A percentile compares a stretch with the other conserved stretches of the same genome.
These are phyloP conservation scores for Colletes latitarsis DNA, from an alignment of 1,140 invertebrate genomes.

Conservation along the genomic window DNA sequence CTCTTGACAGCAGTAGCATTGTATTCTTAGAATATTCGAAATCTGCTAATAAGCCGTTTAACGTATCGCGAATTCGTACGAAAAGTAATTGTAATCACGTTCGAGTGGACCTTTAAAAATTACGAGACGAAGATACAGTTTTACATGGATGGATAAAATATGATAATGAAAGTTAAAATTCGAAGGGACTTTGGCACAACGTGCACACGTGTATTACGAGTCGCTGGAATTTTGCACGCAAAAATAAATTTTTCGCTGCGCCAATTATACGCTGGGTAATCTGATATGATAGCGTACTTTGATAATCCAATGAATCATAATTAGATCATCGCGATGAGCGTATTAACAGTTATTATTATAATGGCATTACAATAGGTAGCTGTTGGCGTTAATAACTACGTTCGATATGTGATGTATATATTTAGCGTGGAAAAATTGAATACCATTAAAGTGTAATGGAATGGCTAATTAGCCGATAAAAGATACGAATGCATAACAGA, in stretches of 20 bases:
- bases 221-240: neutral
- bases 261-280: conserved; percentile 54
- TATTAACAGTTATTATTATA: conserved; percentile 67
- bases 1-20: neutral
- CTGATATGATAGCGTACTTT: conserved; percentile 57
- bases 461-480: conserved; percentile 60
- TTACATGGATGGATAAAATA: neutral
- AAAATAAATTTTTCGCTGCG: conserved; percentile 48
- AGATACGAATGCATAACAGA: conserved; percentile 59
- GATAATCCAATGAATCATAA: conserved; percentile 65
- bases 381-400: conserved; percentile 58
- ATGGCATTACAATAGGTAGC: conserved; percentile 63
- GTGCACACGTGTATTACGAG: neutral
- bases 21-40: neutral
- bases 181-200: neutral
- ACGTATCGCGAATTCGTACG: too few species aligned
- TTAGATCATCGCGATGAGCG: conserved; percentile 60
- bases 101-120: too few species aligned
- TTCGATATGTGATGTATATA: conserved; percentile 53
- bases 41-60: neutral
- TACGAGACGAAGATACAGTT: too few species aligned
- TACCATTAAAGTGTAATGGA: conserved; percentile 68
- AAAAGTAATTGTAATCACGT: too few species aligned
- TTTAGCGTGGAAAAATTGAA: conserved; percentile 63
- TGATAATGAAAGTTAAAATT: neutral